Evolutionary conservation across 2,113 vertebrate species (phyloP).

Genomic region (Hirundichthys speculiger): DNA sequence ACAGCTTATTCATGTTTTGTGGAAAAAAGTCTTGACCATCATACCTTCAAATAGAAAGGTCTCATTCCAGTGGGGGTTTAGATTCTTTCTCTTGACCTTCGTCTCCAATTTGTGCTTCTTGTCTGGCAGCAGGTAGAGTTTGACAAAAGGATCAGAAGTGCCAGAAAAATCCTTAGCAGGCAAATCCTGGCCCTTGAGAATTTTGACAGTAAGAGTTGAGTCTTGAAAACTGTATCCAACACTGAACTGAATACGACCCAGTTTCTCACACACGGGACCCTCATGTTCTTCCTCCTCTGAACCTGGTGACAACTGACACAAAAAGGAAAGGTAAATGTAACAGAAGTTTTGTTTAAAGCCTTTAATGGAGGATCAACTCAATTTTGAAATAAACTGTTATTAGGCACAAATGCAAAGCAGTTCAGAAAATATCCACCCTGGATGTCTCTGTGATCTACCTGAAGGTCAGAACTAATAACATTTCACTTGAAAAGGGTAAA

Average conservation of each 20-base stretch:
- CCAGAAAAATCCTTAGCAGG: constrained; percentile 98
- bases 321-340: neutral
- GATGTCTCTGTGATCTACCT: too few species aligned
- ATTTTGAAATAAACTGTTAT: neutral
- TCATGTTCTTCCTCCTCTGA: constrained; percentile 96
- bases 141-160: constrained; percentile 98
- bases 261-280: constrained; percentile 89
- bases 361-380: neutral
- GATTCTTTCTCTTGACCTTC: constrained; percentile 98
- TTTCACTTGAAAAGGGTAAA: too few species aligned
- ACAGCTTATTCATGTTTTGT: neutral
- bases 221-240: constrained; percentile 99
- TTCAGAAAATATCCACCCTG: neutral
- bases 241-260: constrained; percentile 98
- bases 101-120: constrained; percentile 99
- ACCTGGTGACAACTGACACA: constrained; percentile 90
- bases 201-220: constrained; percentile 97
- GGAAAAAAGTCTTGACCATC: neutral
- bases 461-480: too few species aligned
- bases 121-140: constrained; percentile 98
- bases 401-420: neutral
- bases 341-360: neutral
- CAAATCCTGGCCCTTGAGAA: constrained; percentile 96
- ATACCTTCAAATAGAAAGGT: constrained; percentile 98
- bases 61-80: constrained; percentile 98